Evolutionary conservation across 1,140 invertebrate species (phyloP).

Genomic region (Drosophila sechellia): DNA sequence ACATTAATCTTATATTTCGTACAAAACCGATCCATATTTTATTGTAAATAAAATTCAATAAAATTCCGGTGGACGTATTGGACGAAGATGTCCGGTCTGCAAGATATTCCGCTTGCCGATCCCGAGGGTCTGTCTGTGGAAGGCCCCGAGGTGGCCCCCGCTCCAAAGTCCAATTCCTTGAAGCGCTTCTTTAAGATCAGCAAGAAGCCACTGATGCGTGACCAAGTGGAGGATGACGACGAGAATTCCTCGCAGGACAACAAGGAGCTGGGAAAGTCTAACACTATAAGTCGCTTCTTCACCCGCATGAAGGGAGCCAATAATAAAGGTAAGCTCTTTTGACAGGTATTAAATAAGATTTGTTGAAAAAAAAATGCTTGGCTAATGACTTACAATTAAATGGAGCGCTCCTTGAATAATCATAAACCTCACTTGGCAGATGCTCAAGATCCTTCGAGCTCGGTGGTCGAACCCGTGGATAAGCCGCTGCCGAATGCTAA

Average conservation of each 20-base stretch:
- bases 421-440: conserved; percentile 15
- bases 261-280: conserved; percentile 22
- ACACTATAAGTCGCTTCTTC: conserved; percentile 36
- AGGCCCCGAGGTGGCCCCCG: conserved; percentile 6
- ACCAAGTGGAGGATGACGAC: conserved; percentile 11
- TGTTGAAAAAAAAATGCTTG: too few relatives aligned
- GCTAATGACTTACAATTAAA: too few relatives aligned
- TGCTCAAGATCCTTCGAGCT: background rate
- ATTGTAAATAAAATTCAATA: conserved; percentile 33
- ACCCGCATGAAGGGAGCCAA: conserved; percentile 25
- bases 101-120: conserved; percentile 55
- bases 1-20: conserved; percentile 65
- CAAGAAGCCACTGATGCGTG: conserved; percentile 31
- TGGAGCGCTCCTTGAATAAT: background rate
- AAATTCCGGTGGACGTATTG: conserved; percentile 40
- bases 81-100: conserved; percentile 56
- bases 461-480: background rate
- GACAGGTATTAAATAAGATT: background rate
- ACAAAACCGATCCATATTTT: conserved; percentile 36
- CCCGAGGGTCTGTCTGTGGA: conserved; percentile 19
- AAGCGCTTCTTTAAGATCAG: conserved; percentile 69
- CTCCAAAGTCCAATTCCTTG: conserved; percentile 29
- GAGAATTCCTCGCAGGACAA: conserved; percentile 2
- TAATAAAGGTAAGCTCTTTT: conserved; percentile 25
- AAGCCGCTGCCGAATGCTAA: conserved; percentile 39